Evolutionary conservation across 2,113 vertebrate genomes (phyloP), one percentile per base, ranked within the genome.

Genomic region (Sapayoa aenigma): DNA sequence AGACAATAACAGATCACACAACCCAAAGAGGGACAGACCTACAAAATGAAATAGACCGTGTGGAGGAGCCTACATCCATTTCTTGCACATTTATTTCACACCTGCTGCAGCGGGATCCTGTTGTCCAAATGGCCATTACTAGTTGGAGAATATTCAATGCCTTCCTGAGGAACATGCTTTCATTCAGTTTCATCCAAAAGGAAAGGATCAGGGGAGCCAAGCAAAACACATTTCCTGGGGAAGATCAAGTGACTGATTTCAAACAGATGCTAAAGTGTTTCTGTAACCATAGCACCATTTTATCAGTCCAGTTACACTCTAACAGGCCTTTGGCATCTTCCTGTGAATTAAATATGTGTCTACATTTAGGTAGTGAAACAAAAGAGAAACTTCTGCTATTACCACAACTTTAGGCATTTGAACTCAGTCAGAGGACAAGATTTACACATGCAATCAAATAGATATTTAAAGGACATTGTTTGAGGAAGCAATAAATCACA

Each of bases 41-140:
- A 65, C 14, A 1, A 0, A 66, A 58, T 27, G 3, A 66, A 89
- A 59, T 1, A 62, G n/a, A 23, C 0, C 0, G 17, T 55, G 17
- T 7, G 35, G 17, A 84, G 14, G 12, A 52, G 11, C 8, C 69
- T 37, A 22, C 17, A 17, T 49, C 16, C 9, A 50, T 66, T 76
- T 28, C 12, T 44, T 46, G 18, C 3, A 46, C 23, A 19, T 30
- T 73, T 35, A 42, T 69, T 92, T 69, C 14, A 12, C 8, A 31
- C 4, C 6, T 6, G 0, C 21, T 88, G 14, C 71, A 72, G 16
- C 47, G n/a, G 11, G 25, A n/a, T 2, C 3, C 4, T 44, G 4
- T 33, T 62, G 56, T 37, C 24, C 30, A 68, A 63, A 50, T 23
- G 14, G 35, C 14, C 13, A 18, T 66, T 79, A 25, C 4, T 55